Conservation (phyloP, 2,888 invertebrate species). For the Campoplex capitator region DNA sequence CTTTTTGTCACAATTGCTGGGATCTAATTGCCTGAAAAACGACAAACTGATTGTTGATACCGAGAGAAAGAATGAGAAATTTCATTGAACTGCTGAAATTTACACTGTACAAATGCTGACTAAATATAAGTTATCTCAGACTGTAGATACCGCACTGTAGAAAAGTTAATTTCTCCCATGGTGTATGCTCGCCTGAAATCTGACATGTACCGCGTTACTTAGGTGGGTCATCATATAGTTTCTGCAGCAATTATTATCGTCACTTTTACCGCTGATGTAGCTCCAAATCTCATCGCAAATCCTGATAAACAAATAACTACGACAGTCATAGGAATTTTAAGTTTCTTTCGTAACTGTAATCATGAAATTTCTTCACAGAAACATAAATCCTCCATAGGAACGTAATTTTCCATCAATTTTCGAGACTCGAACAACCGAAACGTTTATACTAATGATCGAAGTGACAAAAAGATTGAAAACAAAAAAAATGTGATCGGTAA, state of each 20-base stretch:
- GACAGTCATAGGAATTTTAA: not conserved
- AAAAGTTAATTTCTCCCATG: conserved; percentile 6
- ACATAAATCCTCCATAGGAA: not conserved
- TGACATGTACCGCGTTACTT: not conserved
- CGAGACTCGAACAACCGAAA: not conserved
- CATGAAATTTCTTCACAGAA: not conserved
- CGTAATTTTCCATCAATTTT: not conserved
- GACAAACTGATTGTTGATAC: not conserved
- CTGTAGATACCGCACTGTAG: conserved; percentile 3
- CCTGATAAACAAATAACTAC: not conserved
- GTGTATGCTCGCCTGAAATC: not conserved
- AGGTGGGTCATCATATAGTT: conserved; percentile 3
- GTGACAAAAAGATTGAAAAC: not conserved
- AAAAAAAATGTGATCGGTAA: not conserved
- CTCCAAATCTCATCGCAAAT: not conserved
- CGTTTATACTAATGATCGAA: not conserved
- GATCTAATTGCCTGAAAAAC: not conserved
- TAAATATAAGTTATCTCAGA: not conserved
- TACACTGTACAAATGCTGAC: not conserved
- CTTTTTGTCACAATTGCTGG: not conserved
- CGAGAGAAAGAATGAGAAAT: not conserved
- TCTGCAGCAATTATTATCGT: not conserved
- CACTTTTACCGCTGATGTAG: not conserved
- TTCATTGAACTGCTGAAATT: not conserved
- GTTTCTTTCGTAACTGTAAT: not conserved